Conservation (phyloP, 2,113 vertebrate genomes). For the Percina caprodes region DNA sequence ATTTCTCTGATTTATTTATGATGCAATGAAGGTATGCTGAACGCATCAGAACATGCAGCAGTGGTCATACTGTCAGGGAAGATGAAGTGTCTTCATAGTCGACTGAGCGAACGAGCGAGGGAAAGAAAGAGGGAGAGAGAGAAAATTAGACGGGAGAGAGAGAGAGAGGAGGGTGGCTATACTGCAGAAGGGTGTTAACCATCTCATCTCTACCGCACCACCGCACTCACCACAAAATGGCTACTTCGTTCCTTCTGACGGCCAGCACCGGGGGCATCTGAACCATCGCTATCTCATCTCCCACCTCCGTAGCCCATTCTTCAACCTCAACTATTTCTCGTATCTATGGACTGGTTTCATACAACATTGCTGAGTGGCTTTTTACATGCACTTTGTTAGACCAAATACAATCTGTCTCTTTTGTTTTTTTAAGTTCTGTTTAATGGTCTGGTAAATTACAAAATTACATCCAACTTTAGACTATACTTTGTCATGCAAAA, state of each 20-base stretch:
- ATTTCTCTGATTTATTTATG: conserved; percentile 99
- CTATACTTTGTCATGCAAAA: conserved; percentile 6
- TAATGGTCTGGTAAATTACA: conserved; percentile 63
- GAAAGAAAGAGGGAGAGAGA: conserved; percentile 70
- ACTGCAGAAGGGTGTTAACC: conserved; percentile 89
- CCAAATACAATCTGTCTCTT: conserved; percentile 47
- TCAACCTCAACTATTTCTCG: conserved; percentile 72
- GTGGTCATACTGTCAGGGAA: conserved; percentile 97
- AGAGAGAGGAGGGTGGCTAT: conserved; percentile 72
- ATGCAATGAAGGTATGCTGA: conserved; percentile 98
- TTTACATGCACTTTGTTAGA: conserved; percentile 51
- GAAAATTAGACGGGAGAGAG: conserved; percentile 67
- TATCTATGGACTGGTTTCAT: conserved; percentile 66
- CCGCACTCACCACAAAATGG: conserved; percentile 83
- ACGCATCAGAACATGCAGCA: conserved; percentile 94
- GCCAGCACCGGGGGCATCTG: conserved; percentile 59
- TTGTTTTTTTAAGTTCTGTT: conserved; percentile 39
- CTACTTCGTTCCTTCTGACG: conserved; percentile 78
- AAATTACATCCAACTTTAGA: conserved; percentile 26
- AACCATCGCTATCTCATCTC: conserved; percentile 69
- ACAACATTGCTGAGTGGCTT: conserved; percentile 55
- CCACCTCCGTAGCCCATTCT: conserved; percentile 67
- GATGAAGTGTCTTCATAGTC: conserved; percentile 96
- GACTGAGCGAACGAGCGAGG: conserved; percentile 85
- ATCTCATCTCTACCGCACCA: conserved; percentile 86